These are phyloP conservation scores for Halichoeres trimaculatus DNA, from an alignment of 2,113 vertebrate genomes.

Conservation along the genomic window DNA sequence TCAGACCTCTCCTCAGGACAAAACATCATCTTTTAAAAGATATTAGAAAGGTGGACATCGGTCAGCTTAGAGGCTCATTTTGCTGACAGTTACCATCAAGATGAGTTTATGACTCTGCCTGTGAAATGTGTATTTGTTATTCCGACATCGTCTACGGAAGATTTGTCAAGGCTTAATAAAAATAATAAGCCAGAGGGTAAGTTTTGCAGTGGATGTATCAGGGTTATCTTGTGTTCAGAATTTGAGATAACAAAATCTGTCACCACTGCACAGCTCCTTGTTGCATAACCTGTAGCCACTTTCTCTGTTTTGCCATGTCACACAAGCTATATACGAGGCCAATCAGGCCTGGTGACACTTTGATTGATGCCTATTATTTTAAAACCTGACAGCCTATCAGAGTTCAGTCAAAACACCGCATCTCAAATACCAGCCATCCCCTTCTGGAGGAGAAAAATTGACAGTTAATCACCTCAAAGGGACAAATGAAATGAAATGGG, in stretches of 20 bases:
- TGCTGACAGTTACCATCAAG: background rate
- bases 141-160: background rate
- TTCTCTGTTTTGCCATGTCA: conserved; percentile 10
- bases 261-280: no score
- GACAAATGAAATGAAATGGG: conserved; percentile 45
- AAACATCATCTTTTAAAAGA: background rate
- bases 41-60: background rate
- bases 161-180: background rate
- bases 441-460: conserved; percentile 31
- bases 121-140: background rate
- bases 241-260: background rate
- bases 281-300: no score
- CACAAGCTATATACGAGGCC: conserved; percentile 13
- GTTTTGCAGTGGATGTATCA: background rate
- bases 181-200: background rate
- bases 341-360: conserved; percentile 6
- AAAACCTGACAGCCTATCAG: conserved; percentile 55
- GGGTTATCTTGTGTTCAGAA: background rate
- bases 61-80: background rate
- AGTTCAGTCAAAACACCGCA: conserved; percentile 36
- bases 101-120: background rate
- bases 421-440: conserved; percentile 26
- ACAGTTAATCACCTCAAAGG: conserved; percentile 23
- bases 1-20: background rate
- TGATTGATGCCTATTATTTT: conserved; percentile 67